Base-by-base conservation (phyloP, 1,140 invertebrate species). In the Penaeus vannamei region DNA sequence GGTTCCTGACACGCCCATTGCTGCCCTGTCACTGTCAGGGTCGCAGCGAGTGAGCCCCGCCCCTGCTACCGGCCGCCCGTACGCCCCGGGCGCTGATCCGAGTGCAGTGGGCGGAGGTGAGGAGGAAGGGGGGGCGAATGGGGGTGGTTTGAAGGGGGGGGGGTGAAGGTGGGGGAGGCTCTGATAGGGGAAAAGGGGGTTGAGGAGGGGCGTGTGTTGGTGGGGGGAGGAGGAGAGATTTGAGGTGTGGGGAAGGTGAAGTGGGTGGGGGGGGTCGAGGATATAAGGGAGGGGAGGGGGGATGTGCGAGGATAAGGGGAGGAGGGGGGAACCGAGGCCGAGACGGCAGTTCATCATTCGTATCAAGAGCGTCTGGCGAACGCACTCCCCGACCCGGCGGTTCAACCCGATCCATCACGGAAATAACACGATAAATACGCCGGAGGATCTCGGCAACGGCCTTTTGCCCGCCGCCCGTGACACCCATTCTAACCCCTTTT, bases 251-350 rank as follows among this genome's bases (percentile, higher is more conserved):
- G 53, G 53, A 5, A 17, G 10, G 17, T 14, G 53, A 53, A 0
- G 12, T 5, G 53, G 53, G 36, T 29, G 84, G 20, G 84, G 66
- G 84, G 72, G 62, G 23, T 32, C 59, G 83, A 84, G 36, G 20
- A 62, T 61, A n/a, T 46, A 62, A 72, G 84, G 72, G 23, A 29
- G 84, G 29, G 84, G 59, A 66, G 72, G 62, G 19, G 83, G 72
- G n/a, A n/a, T n/a, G n/a, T n/a, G n/a, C 59, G 83, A 84, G 36
- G 20, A 62, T 61, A n/a, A 59, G 62, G 60, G 64, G 81, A 36
- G 82, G 64, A n/a, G 29, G 82, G 26, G 59, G 29, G 59, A 62
- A 59, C 29, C 29, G 69, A 36, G 20, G 19, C 5, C 26, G 83
- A 66, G 32, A 42, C 20, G 20, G 26, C 53, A 53, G 53, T 53